Evolutionary conservation across 2,113 vertebrate genomes (phyloP).

Genomic region (Rhipidura dahli): DNA sequence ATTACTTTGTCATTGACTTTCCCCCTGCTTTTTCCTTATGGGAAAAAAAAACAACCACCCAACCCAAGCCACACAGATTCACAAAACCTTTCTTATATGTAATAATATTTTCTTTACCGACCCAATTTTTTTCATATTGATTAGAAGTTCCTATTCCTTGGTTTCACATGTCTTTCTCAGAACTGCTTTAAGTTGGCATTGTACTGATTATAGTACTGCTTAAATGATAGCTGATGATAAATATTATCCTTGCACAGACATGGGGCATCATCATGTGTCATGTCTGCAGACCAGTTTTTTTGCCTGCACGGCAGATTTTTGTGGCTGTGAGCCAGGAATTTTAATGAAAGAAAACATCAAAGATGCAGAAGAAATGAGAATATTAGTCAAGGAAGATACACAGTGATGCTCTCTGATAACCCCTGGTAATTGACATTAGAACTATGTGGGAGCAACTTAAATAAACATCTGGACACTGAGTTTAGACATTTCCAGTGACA

Average conservation of each 20-base stretch:
- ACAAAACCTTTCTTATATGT: not conserved
- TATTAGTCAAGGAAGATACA: constrained; percentile 84
- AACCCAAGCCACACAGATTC: not conserved
- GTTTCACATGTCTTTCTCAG: not conserved
- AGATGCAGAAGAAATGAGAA: constrained; percentile 82
- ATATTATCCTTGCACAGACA: constrained; percentile 66
- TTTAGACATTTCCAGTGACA: constrained; percentile 88
- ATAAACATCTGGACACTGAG: constrained; percentile 86
- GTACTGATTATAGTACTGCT: constrained; percentile 23
- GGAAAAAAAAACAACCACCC: fast-evolving
- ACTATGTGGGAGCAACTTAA: constrained; percentile 85
- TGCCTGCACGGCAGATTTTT: constrained; percentile 73
- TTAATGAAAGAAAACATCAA: constrained; percentile 86
- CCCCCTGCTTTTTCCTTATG: not conserved
- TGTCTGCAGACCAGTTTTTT: constrained; percentile 63
- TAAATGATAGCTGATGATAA: constrained; percentile 71
- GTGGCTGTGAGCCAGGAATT: constrained; percentile 77
- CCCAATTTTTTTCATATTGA: not conserved
- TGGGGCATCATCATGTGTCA: constrained; percentile 61
- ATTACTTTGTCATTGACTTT: constrained; percentile 31
- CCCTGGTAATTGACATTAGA: constrained; percentile 86
- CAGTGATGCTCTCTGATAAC: constrained; percentile 95
- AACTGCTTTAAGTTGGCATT: constrained; percentile 23
- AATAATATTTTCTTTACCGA: not conserved
- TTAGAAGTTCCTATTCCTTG: not conserved